Conservation (phyloP, 92 coral and sea anemone genomes). For the Paragorgia papillata region DNA sequence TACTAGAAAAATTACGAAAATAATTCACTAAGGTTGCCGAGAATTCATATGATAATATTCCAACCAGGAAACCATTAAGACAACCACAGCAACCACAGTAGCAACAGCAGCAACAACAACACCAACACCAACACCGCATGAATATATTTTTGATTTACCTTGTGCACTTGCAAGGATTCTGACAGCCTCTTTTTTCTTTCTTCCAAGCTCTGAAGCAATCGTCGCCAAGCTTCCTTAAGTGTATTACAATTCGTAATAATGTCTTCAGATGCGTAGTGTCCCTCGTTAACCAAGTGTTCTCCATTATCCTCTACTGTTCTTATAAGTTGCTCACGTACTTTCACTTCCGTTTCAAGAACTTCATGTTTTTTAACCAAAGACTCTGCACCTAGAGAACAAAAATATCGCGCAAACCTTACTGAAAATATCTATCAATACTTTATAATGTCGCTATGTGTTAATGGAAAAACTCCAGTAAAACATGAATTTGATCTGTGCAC, state of each 20-base stretch:
- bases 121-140: background rate
- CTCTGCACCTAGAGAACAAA: slow-evolving; percentile 66
- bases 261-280: slow-evolving; percentile 76
- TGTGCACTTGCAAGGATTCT: slow-evolving; percentile 79
- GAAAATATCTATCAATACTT: too few relatives aligned
- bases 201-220: slow-evolving; percentile 61
- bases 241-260: slow-evolving; percentile 65
- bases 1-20: slow-evolving; percentile 57
- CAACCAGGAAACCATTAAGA: background rate
- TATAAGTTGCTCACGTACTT: slow-evolving; percentile 78
- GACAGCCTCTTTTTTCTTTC: slow-evolving; percentile 64
- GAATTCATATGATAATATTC: background rate
- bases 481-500: too few relatives aligned
- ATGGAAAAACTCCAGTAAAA: too few relatives aligned
- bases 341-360: slow-evolving; percentile 84
- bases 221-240: slow-evolving; percentile 71
- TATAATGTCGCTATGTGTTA: too few relatives aligned
- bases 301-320: slow-evolving; percentile 65
- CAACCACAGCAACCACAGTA: background rate
- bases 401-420: background rate
- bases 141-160: slow-evolving; percentile 47
- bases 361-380: slow-evolving; percentile 87
- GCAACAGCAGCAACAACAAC: background rate
- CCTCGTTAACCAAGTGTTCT: slow-evolving; percentile 64
- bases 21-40: background rate